These are phyloP conservation scores for Otis tarda DNA, from an alignment of 2,113 vertebrate species.

Conservation along the genomic window DNA sequence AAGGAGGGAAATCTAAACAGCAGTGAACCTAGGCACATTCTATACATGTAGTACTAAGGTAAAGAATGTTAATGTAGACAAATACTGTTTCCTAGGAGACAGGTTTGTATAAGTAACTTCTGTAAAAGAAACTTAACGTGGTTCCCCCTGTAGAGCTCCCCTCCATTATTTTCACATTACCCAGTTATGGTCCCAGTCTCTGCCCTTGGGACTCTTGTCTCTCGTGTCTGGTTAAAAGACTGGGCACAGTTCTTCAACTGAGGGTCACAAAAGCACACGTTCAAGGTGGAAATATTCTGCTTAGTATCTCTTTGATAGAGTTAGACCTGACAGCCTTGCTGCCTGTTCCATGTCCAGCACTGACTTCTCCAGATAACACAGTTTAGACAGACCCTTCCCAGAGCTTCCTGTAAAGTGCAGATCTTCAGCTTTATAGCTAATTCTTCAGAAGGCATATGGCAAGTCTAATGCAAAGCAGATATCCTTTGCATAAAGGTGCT, in stretches of 20 bases:
- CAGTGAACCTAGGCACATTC: not conserved
- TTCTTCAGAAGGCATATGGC: not conserved
- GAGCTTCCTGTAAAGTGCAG: not conserved
- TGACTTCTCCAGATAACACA: not conserved
- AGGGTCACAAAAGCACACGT: not conserved
- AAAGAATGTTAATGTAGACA: constrained; percentile 7
- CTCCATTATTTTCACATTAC: not conserved
- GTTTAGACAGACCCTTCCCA: not conserved
- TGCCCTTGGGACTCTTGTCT: not conserved
- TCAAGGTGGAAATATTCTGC: not conserved
- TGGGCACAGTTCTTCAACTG: not conserved
- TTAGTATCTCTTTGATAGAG: not conserved
- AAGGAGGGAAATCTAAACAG: constrained; percentile 21
- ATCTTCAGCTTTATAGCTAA: not conserved
- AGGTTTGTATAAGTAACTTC: not conserved
- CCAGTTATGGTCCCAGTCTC: not conserved
- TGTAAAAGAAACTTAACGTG: not conserved
- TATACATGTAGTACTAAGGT: not conserved
- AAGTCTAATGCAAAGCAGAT: constrained; percentile 24
- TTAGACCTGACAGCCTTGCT: not conserved
- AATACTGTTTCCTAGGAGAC: constrained; percentile 31
- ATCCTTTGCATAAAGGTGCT: not conserved
- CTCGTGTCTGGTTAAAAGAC: not conserved
- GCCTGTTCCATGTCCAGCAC: not conserved
- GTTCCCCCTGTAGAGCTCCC: not conserved